A percentile compares a stretch with the other conserved stretches of the same genome.
Evolutionary conservation across 2,113 vertebrate species (phyloP).

Genomic region (Phaethon lepturus): DNA sequence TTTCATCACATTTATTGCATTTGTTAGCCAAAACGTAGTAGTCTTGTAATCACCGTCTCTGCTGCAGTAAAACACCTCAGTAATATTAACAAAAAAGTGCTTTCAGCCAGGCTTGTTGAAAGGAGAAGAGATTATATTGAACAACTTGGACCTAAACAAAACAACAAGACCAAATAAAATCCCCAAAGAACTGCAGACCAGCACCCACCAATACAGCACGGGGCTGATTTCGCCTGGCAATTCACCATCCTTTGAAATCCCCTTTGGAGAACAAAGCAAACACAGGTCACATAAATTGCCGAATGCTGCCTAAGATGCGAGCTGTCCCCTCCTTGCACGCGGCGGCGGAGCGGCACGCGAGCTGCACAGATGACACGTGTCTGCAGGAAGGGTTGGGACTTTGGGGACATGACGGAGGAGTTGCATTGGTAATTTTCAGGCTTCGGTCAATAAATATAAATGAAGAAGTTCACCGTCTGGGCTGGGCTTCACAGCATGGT

Average conservation of each 20-base stretch:
- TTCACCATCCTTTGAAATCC: neutral
- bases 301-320: fast-evolving
- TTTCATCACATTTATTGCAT: slow-evolving; percentile 71
- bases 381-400: neutral
- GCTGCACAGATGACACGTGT: neutral
- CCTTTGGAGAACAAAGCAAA: neutral
- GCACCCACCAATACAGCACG: fast-evolving
- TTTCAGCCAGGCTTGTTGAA: neutral
- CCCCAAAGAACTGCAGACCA: neutral
- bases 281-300: neutral
- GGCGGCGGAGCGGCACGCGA: fast-evolving
- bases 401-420: fast-evolving
- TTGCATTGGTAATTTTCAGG: neutral
- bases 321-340: neutral
- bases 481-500: neutral
- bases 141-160: neutral
- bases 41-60: slow-evolving; percentile 44
- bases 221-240: neutral
- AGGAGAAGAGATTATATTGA: neutral
- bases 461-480: neutral
- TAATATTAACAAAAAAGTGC: slow-evolving; percentile 46
- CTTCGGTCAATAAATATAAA: neutral
- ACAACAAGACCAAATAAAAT: neutral
- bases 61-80: slow-evolving; percentile 57
- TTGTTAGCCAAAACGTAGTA: slow-evolving; percentile 71